Evolutionary conservation across 2,113 vertebrate species (phyloP), one percentile per base, ranked within the genome.

Genomic region (Gila orcuttii): DNA sequence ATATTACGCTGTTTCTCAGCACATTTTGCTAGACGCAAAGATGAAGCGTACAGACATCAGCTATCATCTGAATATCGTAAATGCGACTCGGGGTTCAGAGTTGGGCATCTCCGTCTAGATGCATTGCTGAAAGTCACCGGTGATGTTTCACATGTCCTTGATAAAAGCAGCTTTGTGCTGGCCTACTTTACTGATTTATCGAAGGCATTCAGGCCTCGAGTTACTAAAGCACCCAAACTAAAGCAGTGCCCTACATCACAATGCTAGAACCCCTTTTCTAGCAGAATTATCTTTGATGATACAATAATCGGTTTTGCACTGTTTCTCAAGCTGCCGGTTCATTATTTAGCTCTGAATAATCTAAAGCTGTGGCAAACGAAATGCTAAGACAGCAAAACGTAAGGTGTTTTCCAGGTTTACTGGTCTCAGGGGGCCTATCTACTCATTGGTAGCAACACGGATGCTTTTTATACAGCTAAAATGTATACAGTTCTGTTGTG

Each of bases 91-190:
- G n/a, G 62, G 19, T 50, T 82, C 42, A 33, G 8, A 9, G 19
- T 12, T 52, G 25, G 15, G 36, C 60, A 66, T 6, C 13, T 2
- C 6, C 0, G 12, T 25, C 79, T 11, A 81, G 36, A 39, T 81
- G 79, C 57, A 64, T 23, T 47, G 79, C 45, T 57, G 50, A 83
- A 83, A 83, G 81, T 83, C 81, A 73, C 81, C 23, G 13, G 68
- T 1, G 13, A 59, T 21, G 82, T 59, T 73, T 73, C 82, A 25
- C 52, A 83, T 42, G 82, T 23, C 82, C 82, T 83, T 83, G 82
- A 83, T 59, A 83, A 57, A 83, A 83, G 82, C 82, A 73, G 82
- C 66, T 59, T 83, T 73, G 68, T 83, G 82, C 82, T 83, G 82
- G 50, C 82, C 82, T 83, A 83, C 68, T 83, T 83, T 74, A 74